These are phyloP conservation scores for Eulemur macaco DNA, from an alignment of 2,113 vertebrate genomes.

Conservation along the genomic window DNA sequence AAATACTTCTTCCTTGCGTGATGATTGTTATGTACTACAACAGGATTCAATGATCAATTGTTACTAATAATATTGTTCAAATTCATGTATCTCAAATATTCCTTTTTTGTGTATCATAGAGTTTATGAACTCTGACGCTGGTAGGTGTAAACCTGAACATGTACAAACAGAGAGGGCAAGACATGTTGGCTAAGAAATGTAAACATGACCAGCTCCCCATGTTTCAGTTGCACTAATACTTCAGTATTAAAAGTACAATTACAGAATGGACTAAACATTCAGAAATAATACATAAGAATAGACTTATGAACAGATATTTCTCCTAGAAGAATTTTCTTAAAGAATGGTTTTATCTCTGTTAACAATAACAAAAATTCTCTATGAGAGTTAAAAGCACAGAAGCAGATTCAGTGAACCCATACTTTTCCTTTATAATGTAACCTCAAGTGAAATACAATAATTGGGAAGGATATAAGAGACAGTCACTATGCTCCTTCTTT, in stretches of 20 bases:
- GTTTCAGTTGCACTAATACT: neutral
- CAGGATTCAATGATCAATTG: neutral
- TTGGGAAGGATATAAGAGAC: neutral
- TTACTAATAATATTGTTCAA: conserved; percentile 14
- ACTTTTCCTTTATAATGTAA: neutral
- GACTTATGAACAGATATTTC: neutral
- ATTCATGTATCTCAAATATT: conserved; percentile 9
- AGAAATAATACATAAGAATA: neutral
- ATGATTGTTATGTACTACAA: neutral
- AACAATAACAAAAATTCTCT: neutral
- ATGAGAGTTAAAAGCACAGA: neutral
- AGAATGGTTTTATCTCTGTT: neutral
- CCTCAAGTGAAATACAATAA: neutral
- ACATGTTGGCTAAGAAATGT: neutral
- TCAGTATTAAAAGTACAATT: neutral
- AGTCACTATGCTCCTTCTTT: neutral
- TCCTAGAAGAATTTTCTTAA: neutral
- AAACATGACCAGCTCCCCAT: conserved; percentile 31
- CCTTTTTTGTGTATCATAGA: neutral
- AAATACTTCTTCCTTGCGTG: neutral
- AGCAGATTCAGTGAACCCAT: neutral
- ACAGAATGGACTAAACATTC: neutral
- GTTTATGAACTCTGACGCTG: conserved; percentile 49
- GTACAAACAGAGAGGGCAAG: neutral
- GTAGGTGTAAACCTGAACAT: conserved; percentile 43